A percentile compares a stretch with the other conserved stretches of the same genome.
Conservation (phyloP, 2,888 invertebrate species). For the Drepana falcataria region DNA sequence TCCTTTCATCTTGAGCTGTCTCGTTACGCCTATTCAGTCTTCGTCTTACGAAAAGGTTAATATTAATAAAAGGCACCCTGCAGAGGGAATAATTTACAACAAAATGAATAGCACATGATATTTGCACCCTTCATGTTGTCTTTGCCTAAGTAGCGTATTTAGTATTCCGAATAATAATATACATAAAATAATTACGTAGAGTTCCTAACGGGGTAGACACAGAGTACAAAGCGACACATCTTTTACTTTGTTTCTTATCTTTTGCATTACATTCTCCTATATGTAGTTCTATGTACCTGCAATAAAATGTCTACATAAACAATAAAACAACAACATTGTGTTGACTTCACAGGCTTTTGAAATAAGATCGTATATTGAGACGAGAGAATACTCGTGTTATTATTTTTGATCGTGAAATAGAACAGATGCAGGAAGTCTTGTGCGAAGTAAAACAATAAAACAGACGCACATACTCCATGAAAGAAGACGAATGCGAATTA, state of each 20-base stretch:
- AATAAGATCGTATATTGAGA: conserved; percentile 1
- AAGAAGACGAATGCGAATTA: background rate
- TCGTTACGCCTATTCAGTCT: conserved; percentile 63
- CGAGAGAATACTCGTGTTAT: background rate
- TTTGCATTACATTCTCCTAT: too few species aligned
- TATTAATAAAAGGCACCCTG: conserved; percentile 52
- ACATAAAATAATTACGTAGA: too few species aligned
- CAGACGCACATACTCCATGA: background rate
- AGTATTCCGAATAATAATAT: too few species aligned
- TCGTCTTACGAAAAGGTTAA: conserved; percentile 35
- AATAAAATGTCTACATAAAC: too few species aligned
- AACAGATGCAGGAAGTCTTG: conserved; percentile 1
- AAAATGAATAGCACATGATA: conserved; percentile 17
- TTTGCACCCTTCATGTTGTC: conserved; percentile 5
- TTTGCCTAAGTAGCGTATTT: too few species aligned
- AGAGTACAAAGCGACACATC: too few species aligned
- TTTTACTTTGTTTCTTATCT: too few species aligned
- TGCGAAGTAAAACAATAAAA: background rate
- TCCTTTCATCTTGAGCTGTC: conserved; percentile 58
- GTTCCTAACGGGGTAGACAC: too few species aligned
- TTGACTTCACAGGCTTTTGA: background rate
- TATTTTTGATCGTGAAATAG: conserved; percentile 1
- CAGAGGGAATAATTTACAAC: conserved; percentile 13
- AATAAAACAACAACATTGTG: too few species aligned
- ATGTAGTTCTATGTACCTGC: too few species aligned